These are phyloP conservation scores for Erethizon dorsatum DNA, from an alignment of 2,797 vertebrate species.

Conservation along the genomic window DNA sequence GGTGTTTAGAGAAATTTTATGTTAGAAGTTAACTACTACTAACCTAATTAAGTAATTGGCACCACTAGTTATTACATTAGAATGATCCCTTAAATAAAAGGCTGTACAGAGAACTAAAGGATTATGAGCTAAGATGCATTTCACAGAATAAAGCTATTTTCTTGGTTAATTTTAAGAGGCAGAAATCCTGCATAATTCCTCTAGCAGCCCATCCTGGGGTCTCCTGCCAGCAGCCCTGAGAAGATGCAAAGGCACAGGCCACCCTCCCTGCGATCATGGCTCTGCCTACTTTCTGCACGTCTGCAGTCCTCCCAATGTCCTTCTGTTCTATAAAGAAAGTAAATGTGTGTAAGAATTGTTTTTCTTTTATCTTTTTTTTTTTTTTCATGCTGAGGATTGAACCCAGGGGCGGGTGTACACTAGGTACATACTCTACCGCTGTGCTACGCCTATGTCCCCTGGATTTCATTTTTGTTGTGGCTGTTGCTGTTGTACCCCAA, in stretches of 20 bases:
- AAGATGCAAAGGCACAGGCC: background rate
- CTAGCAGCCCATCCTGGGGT: background rate
- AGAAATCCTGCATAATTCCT: background rate
- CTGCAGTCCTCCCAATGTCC: background rate
- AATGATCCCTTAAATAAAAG: slow-evolving; percentile 41
- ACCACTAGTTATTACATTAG: slow-evolving; percentile 20
- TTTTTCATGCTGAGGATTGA: background rate
- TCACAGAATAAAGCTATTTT: background rate
- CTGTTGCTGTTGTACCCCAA: background rate
- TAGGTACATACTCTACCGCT: background rate
- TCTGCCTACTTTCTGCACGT: background rate
- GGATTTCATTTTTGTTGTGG: too few species aligned
- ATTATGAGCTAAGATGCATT: slow-evolving; percentile 14
- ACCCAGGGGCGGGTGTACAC: background rate
- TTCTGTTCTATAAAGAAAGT: background rate
- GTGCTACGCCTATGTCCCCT: background rate
- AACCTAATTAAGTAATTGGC: slow-evolving; percentile 43
- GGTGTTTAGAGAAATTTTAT: background rate
- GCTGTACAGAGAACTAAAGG: background rate
- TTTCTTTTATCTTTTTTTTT: background rate
- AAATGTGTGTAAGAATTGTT: background rate
- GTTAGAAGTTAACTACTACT: background rate
- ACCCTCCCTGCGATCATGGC: background rate
- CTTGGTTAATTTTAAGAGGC: slow-evolving; percentile 32
- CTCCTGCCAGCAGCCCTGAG: background rate